Evolutionary conservation across 2,113 vertebrate species (phyloP), one percentile per base, ranked within the genome.

Genomic region (Cryptotis parvus): DNA sequence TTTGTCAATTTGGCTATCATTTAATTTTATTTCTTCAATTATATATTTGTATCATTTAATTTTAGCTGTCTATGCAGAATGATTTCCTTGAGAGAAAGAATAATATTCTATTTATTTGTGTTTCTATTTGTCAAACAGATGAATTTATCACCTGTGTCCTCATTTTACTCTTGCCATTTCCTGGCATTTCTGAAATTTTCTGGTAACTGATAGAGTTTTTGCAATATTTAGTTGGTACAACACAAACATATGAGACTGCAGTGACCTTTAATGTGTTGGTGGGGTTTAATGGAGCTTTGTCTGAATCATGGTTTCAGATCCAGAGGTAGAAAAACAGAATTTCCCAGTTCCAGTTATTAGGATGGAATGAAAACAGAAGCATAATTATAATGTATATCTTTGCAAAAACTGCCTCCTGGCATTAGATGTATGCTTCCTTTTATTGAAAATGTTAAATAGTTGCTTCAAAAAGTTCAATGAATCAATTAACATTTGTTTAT

Each of bases 401-500:
- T 91, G 74, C 86, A 78, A 91, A 95, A 94, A 73, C 90, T 92
- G 91, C 81, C 86, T 2, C 88, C 55, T 95, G 95, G 93, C 94
- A 95, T 93, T 94, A 94, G 83, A 95, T 86, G 95, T 94, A 93
- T 88, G 63, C 86, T 95, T 95, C 91, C 83, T 94, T 97, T 97
- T 94, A 95, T 93, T 95, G 92, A 93, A 96, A 96, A 96, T 96
- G 95, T 96, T 96, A 96, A 97, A 96, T 92, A 93, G 94, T 95
- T 94, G 89, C 93, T 90, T 89, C 91, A 88, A 97, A 58, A 97
- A 97, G 96, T 96, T 96, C 96, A 97, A 93, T 92, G 96, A 95
- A 95, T 96, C 96, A 93, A 96, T 97, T 95, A 96, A 96, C 96
- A 97, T 96, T 97, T 96, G 95, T 94, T 94, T 87, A 43, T 89